A percentile compares a stretch with the other conserved stretches of the same genome.
Evolutionary conservation across 1,140 invertebrate species (phyloP).

Genomic region (Aphelenchoides avenae): DNA sequence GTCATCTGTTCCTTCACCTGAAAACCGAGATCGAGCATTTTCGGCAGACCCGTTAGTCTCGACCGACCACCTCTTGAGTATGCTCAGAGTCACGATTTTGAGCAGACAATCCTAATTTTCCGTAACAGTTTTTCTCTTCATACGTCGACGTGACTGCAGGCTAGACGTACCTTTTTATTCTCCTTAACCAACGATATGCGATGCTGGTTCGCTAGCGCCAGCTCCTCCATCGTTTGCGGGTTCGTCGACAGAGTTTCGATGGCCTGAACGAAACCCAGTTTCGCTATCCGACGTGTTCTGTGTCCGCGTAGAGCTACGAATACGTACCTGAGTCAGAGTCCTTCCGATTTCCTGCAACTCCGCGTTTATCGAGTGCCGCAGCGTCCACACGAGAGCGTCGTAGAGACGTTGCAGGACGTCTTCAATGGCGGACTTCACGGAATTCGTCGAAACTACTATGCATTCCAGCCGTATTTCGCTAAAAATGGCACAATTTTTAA

Average conservation of each 20-base stretch:
- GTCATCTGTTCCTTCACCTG: too few species aligned
- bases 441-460: slow-evolving; percentile 70
- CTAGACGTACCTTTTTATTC: neutral
- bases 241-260: slow-evolving; percentile 66
- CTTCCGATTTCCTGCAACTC: slow-evolving; percentile 64
- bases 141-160: too few species aligned
- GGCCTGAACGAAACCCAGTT: too few species aligned
- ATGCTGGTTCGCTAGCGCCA: slow-evolving; percentile 71
- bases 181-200: slow-evolving; percentile 67
- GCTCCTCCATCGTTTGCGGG: slow-evolving; percentile 72
- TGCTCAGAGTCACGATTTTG: too few species aligned
- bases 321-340: slow-evolving; percentile 16
- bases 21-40: too few species aligned
- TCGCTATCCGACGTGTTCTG: too few species aligned
- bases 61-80: too few species aligned
- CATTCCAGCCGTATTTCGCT: slow-evolving; percentile 82
- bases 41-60: too few species aligned
- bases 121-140: too few species aligned
- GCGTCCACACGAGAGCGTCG: slow-evolving; percentile 75
- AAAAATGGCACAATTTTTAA: too few species aligned
- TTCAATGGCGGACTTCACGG: slow-evolving; percentile 79
- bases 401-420: slow-evolving; percentile 70
- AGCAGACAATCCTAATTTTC: too few species aligned
- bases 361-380: slow-evolving; percentile 68
- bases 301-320: too few species aligned